Percentiles rank a stretch among this genome's conserved stretches.
phyloP scores from a whole-genome alignment of 2,797 vertebrate species.

The Schizopygopsis pylzovi region DNA sequence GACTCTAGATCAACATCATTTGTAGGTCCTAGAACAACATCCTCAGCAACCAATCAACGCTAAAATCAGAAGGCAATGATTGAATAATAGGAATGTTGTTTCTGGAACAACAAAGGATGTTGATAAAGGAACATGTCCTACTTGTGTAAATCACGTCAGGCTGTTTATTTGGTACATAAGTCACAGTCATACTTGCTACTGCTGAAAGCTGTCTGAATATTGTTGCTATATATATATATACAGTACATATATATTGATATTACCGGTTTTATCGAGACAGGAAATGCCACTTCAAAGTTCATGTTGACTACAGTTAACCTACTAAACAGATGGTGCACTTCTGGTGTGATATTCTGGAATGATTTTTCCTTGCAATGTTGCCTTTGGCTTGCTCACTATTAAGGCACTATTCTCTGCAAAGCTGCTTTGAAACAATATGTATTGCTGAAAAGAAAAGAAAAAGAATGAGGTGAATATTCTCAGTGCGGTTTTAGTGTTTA shows the following conservation, averaged over 20 bases:
- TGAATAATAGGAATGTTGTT: conserved; percentile 36
- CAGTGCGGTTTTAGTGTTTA: conserved; percentile 44
- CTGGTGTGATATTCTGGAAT: conserved; percentile 15
- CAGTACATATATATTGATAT: neutral
- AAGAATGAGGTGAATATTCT: conserved; percentile 43
- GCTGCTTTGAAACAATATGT: conserved; percentile 12
- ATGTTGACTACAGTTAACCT: conserved; percentile 12
- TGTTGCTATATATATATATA: neutral
- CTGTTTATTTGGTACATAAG: conserved; percentile 24
- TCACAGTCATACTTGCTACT: neutral
- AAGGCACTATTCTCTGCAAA: conserved; percentile 20
- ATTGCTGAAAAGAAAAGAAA: neutral
- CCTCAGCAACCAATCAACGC: conserved; percentile 18
- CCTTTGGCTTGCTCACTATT: conserved; percentile 26
- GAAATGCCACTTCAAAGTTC: conserved; percentile 27
- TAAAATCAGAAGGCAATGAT: conserved; percentile 1
- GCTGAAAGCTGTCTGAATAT: conserved; percentile 11
- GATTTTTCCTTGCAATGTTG: conserved; percentile 16
- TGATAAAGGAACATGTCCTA: conserved; percentile 20
- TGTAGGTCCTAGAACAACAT: conserved; percentile 31
- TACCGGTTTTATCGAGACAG: neutral
- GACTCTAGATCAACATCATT: conserved; percentile 32
- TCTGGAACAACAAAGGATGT: conserved; percentile 36
- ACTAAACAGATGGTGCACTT: conserved; percentile 22
- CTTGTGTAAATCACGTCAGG: conserved; percentile 15